Conservation (phyloP, 2,888 invertebrate genomes). For the Pristionchus japonicus region DNA sequence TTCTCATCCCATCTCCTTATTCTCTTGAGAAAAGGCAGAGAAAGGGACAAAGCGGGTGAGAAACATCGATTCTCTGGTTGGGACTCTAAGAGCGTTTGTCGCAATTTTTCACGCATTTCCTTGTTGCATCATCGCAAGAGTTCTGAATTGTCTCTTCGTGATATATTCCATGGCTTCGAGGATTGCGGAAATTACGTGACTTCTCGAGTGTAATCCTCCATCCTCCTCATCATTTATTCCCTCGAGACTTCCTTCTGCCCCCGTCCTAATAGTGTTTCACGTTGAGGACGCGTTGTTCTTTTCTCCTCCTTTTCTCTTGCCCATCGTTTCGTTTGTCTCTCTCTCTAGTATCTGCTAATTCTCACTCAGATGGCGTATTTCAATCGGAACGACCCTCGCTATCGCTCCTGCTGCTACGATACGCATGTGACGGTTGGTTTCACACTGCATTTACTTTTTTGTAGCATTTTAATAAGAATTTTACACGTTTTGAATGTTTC, state of each 20-base stretch:
- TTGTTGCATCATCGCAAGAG: too few relatives aligned
- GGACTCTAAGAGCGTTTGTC: too few relatives aligned
- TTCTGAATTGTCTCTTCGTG: too few relatives aligned
- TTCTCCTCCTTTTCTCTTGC: background rate
- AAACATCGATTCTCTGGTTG: background rate
- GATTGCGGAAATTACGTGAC: background rate
- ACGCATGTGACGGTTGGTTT: background rate
- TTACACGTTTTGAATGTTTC: too few relatives aligned
- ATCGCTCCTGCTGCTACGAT: background rate
- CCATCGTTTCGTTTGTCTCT: background rate
- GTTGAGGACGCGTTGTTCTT: background rate
- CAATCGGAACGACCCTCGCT: background rate
- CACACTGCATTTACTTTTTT: background rate
- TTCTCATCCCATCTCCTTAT: background rate
- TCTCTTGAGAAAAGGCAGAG: background rate
- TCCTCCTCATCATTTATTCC: background rate
- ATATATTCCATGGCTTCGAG: too few relatives aligned
- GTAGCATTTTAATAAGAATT: too few relatives aligned
- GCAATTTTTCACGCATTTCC: too few relatives aligned
- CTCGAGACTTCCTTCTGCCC: background rate
- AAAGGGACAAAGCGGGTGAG: background rate
- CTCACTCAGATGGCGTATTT: background rate
- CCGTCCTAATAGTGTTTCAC: background rate
- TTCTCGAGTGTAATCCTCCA: background rate
- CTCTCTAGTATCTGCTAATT: background rate